Percentiles rank a stretch among this genome's conserved stretches.
Evolutionary conservation across 2,797 vertebrate genomes (phyloP).

Genomic region (Pterois miles): DNA sequence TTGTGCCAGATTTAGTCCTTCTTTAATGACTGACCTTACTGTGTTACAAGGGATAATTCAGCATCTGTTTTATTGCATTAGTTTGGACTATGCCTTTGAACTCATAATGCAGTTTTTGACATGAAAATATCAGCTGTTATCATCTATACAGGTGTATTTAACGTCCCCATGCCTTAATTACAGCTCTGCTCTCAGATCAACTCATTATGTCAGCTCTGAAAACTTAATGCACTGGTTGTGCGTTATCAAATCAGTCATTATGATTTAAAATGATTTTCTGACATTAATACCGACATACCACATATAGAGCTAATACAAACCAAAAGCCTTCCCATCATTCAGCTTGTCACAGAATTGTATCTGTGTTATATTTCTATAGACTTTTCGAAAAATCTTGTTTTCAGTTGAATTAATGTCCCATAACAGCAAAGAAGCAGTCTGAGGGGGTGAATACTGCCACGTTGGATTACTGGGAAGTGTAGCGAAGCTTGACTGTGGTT

Average conservation of each 20-base stretch:
- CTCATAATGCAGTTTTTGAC: not conserved
- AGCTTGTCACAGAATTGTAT: not conserved
- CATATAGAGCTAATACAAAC: not conserved
- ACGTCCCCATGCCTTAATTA: not conserved
- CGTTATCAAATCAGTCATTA: not conserved
- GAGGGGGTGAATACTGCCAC: slow-evolving; percentile 15
- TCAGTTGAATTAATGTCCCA: not conserved
- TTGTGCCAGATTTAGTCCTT: slow-evolving; percentile 6
- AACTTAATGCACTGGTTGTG: not conserved
- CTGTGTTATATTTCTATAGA: not conserved
- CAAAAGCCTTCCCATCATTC: not conserved
- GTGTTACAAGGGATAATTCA: not conserved
- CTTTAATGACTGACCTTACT: slow-evolving; percentile 14
- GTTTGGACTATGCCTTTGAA: not conserved
- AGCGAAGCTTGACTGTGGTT: slow-evolving; percentile 6
- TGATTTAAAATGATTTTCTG: not conserved
- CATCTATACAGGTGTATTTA: not conserved
- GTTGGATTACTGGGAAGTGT: slow-evolving; percentile 11
- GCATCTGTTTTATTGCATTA: not conserved
- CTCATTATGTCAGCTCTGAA: not conserved
- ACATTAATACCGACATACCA: not conserved
- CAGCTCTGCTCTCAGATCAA: not conserved
- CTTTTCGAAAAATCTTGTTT: not conserved
- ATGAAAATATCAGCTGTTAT: not conserved
- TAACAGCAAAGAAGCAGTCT: slow-evolving; percentile 1